Percentiles rank a stretch among this genome's conserved stretches.
Conservation (phyloP, 2,797 vertebrate species). For the Acropternis orthonyx region DNA sequence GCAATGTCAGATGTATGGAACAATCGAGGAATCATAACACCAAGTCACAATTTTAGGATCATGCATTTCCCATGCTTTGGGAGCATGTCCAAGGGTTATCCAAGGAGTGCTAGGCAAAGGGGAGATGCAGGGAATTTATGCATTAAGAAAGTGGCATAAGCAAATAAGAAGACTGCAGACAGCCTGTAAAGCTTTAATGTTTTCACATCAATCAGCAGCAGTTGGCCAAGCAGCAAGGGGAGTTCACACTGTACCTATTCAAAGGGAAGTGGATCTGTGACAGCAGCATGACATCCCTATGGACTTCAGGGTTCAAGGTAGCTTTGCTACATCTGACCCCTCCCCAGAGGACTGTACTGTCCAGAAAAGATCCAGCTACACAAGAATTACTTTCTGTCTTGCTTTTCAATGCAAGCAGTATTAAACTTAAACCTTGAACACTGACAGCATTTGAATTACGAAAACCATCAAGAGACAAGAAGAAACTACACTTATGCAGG, state of each 20-base stretch:
- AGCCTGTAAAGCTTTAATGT: not conserved
- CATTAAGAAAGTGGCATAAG: not conserved
- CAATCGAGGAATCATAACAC: not conserved
- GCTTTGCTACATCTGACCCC: not conserved
- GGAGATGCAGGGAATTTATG: not conserved
- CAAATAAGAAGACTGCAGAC: not conserved
- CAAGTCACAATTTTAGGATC: not conserved
- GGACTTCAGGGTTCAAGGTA: not conserved
- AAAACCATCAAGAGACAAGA: not conserved
- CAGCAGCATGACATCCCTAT: not conserved
- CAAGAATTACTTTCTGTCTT: not conserved
- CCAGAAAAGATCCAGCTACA: not conserved
- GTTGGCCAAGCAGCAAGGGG: not conserved
- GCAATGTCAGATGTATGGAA: not conserved
- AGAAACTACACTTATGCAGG: not conserved
- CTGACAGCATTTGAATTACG: not conserved
- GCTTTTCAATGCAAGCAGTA: not conserved
- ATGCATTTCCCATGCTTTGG: not conserved
- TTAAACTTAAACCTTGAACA: not conserved
- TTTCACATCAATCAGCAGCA: not conserved
- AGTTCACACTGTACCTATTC: not conserved
- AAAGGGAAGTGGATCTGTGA: not conserved
- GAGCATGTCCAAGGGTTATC: not conserved
- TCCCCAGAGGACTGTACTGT: not conserved
- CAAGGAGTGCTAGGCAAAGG: not conserved